Evolutionary conservation across 2,797 vertebrate species (phyloP), one percentile per base, ranked within the genome.

Genomic region (Prunella strophiata): DNA sequence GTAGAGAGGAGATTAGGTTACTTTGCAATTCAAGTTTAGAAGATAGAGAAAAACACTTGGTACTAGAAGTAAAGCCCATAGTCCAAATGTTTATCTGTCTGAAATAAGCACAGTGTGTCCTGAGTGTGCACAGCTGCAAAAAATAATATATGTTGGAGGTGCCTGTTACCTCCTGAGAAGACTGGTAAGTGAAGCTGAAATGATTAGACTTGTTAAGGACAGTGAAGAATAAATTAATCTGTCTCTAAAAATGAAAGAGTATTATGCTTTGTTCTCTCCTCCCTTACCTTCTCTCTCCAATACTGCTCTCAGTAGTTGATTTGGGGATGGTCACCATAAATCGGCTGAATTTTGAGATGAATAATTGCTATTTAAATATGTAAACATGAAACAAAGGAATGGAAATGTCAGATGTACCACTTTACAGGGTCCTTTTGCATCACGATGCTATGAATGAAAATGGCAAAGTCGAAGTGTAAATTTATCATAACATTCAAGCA

Each of bases 401-500:
- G 76, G 45, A 91, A 52, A 52, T 68, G 38, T 85, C 43, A 73
- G 59, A 54, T 3, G 0, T 48, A 16, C 25, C 75, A 68, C 30
- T 75, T 75, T 55, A 58, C 29, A 54, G 36, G 17, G 25, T 40
- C 42, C 14, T 90, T 36, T 61, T 77, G 52, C 66, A 51, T 91
- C 76, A 38, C 18, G 45, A 77, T 3, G 10, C 86, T 87, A 27
- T 36, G 68, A 79, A 91, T 80, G 63, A 86, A 91, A 94, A 85
- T 63, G 51, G 43, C 50, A 66, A 94, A 95, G 85, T 79, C 91
- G 71, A 72, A 80, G 75, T 96, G 94, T 91, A 58, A 95, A 97
- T 94, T 88, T 92, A 81, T 96, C 72, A 47, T 88, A 93, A 86
- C 82, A 75, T 92, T 97, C 93, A 93, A 94, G 89, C 78, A 96